Conservation (phyloP, 2,113 vertebrate species). For the Ornithorhynchus anatinus region DNA sequence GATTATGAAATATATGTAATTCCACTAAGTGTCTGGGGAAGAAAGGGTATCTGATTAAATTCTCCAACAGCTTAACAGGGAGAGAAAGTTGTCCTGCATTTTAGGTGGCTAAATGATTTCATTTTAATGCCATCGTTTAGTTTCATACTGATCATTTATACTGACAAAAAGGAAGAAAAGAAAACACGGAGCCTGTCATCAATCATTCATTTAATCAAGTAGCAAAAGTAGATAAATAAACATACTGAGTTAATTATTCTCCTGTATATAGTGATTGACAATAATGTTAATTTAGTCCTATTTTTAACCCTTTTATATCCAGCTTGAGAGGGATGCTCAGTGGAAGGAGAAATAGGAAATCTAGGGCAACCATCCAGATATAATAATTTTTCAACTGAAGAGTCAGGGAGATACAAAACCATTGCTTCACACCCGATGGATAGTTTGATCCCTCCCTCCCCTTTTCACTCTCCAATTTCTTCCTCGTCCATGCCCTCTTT, state of each 20-base stretch:
- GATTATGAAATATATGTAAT: background rate
- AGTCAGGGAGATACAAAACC: no score
- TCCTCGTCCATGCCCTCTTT: no score
- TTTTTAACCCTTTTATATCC: slow-evolving; percentile 65
- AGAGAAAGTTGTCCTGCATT: slow-evolving; percentile 34
- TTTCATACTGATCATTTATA: slow-evolving; percentile 73
- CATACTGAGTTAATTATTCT: slow-evolving; percentile 80
- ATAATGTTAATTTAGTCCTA: slow-evolving; percentile 74
- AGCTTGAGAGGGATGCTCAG: no score
- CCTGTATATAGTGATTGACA: slow-evolving; percentile 75
- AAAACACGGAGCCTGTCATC: slow-evolving; percentile 78
- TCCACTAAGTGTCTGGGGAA: background rate
- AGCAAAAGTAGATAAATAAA: slow-evolving; percentile 81
- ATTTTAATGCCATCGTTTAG: slow-evolving; percentile 63
- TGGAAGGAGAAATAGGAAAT: slow-evolving; percentile 11
- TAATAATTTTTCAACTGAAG: no score
- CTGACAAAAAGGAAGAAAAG: slow-evolving; percentile 71
- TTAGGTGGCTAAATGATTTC: slow-evolving; percentile 62
- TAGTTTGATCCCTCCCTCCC: no score
- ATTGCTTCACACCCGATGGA: no score
- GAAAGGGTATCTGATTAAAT: slow-evolving; percentile 21
- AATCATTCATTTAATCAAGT: slow-evolving; percentile 83
- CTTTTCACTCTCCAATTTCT: no score
- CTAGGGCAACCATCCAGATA: no score
- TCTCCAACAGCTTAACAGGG: slow-evolving; percentile 10